Evolutionary conservation across 2,888 invertebrate genomes (phyloP), one percentile per base, ranked within the genome.

Genomic region (Cordilura impudica): DNA sequence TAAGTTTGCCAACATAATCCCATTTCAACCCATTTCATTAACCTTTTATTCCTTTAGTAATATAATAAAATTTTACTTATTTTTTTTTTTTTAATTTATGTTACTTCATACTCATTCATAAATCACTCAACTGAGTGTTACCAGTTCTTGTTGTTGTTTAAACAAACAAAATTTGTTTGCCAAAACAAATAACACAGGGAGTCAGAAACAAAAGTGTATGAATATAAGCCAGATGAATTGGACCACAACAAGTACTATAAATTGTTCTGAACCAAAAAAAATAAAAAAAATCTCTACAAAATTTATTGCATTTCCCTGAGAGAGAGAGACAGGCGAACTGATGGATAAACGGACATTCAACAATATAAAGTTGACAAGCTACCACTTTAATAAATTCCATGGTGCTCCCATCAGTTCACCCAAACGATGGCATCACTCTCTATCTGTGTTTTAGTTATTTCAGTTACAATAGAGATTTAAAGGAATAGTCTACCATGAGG

Each of bases 401-500:
- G 18, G n/a, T n/a, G n/a, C n/a, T n/a, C n/a, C n/a, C n/a, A n/a
- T n/a, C n/a, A n/a, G n/a, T n/a, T n/a, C n/a, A n/a, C n/a, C n/a
- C n/a, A n/a, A n/a, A n/a, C n/a, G 8, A 21, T 26, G 6, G 4
- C 26, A 26, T 26, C 35, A 39, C 3, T 16, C 31, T 19, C 8
- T 35, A 23, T 56, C n/a, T n/a, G n/a, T n/a, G n/a, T n/a, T n/a
- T n/a, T n/a, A n/a, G n/a, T 56, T 35, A 56, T 10, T 19, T 31
- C 18, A 18, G 35, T 60, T 49, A 10, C 51, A 45, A 58, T 65
- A 21, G 7, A 45, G 23, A 53, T 39, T 58, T 56, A 19, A 73
- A 65, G 72, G 23, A 54, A 43, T 47, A 5, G 47, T 54, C 54
- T 53, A 16, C n/a, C 35, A 39, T 69, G 63, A 56, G 61, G n/a